Percentiles rank a stretch among this genome's conserved stretches.
phyloP scores from a whole-genome alignment of 2,888 invertebrate species.

The Lordiphosa fenestrarum region DNA sequence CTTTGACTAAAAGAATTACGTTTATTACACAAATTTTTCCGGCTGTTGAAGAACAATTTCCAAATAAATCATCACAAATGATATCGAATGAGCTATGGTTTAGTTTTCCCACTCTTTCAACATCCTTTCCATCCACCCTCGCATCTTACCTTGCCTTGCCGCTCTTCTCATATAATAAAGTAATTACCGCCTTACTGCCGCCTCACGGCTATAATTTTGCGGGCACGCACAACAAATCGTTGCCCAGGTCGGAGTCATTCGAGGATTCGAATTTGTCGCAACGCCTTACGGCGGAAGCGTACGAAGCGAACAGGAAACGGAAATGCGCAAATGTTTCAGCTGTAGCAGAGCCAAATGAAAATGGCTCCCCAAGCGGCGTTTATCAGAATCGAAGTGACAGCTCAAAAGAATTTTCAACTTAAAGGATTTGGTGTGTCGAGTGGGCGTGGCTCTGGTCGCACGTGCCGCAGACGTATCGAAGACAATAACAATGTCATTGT shows the following conservation, averaged over 20 bases:
- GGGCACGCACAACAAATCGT: constrained; percentile 38
- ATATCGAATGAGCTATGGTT: too few species aligned
- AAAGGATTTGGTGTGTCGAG: not conserved
- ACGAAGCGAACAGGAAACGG: constrained; percentile 55
- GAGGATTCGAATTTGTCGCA: constrained; percentile 19
- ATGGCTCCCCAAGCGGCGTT: constrained; percentile 61
- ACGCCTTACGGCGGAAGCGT: constrained; percentile 47
- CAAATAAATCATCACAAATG: too few species aligned
- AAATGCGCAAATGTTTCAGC: constrained; percentile 61
- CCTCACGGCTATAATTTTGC: constrained; percentile 48
- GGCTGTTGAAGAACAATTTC: too few species aligned
- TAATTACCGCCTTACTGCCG: constrained; percentile 52
- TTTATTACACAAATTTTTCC: too few species aligned
- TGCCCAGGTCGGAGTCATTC: constrained; percentile 18
- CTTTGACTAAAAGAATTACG: too few species aligned
- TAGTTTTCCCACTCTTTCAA: too few species aligned
- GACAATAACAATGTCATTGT: constrained; percentile 34
- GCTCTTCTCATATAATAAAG: constrained; percentile 39
- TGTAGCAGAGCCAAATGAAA: constrained; percentile 49
- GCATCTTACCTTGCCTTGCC: too few species aligned
- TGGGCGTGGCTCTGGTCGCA: constrained; percentile 30
- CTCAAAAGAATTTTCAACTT: constrained; percentile 14
- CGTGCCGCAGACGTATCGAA: constrained; percentile 52
- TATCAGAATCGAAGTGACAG: constrained; percentile 42
- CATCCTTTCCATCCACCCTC: too few species aligned